Evolutionary conservation across 1,140 invertebrate species (phyloP), one percentile per base, ranked within the genome.

Genomic region (Sipha flava): DNA sequence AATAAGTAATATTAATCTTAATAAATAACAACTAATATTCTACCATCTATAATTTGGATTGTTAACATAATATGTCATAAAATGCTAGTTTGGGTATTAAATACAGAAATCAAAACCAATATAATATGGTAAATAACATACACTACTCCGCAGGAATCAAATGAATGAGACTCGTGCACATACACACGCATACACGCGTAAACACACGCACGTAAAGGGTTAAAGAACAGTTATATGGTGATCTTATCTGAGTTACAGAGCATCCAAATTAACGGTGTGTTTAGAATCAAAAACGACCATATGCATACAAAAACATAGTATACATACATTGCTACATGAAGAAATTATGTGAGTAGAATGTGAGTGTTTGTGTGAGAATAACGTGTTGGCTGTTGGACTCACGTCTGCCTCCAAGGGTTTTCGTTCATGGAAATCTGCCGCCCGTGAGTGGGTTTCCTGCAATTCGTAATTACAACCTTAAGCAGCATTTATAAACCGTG

Each of bases 381-480:
- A 16, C 66, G 43, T 47, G 68, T 47, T 26, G 68, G 68, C 23
- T 47, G 68, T 47, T 26, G 68, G 68, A 23, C 23, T 47, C 40
- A 49, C 68, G 68, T 54, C 70, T 54, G 70, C 70, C 70, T 75
- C 29, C 45, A 16, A 75, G 70, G 70, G 70, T 26, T 75, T 52
- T 54, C 23, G 43, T 70, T 45, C 45, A 52, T 34, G 31, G 26
- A 54, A 52, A 31, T 34, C 45, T 29, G 7, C 34, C 5, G 49
- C 34, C 47, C 23, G 49, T 47, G 45, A 14, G 70, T 73, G 31
- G 18, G n/a, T 75, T 75, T 75, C 72, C 72, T 57, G 49, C 49
- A n/a, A 75, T 75, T 75, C 52, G 21, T 57, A 57, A 75, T 75
- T 57, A 75, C 52, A 57, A 57, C 34, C 29, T 75, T 57, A 75